Evolutionary conservation across 2,888 invertebrate species (phyloP).

Genomic region (Aporophyla nigra): DNA sequence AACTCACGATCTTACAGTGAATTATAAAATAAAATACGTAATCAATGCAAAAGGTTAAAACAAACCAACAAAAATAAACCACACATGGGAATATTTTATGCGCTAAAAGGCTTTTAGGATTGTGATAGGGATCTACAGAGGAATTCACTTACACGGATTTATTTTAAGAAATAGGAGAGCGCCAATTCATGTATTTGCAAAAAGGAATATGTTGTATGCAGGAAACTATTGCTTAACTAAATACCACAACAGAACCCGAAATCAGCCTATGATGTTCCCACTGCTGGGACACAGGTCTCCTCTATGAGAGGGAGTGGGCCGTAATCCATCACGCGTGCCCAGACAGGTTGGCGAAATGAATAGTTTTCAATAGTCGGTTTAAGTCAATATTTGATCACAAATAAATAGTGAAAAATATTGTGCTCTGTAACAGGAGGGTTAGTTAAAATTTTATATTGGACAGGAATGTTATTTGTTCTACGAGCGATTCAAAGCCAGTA

Average conservation of each 20-base stretch:
- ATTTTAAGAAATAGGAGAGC: slow-evolving; percentile 71
- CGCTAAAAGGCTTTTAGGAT: slow-evolving; percentile 76
- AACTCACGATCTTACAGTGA: slow-evolving; percentile 61
- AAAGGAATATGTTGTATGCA: slow-evolving; percentile 12
- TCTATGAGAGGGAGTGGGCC: too few relatives aligned
- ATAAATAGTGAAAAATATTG: background rate
- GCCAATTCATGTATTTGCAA: slow-evolving; percentile 32
- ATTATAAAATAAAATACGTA: slow-evolving; percentile 75
- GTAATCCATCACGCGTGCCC: too few relatives aligned
- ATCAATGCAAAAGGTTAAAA: slow-evolving; percentile 75
- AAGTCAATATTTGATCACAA: background rate
- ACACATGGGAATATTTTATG: slow-evolving; percentile 79
- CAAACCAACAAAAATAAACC: slow-evolving; percentile 75
- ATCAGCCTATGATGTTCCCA: too few relatives aligned
- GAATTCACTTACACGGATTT: slow-evolving; percentile 78
- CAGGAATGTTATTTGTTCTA: slow-evolving; percentile 21
- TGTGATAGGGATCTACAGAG: slow-evolving; percentile 74
- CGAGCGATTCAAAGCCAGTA: slow-evolving; percentile 38
- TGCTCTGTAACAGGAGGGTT: background rate
- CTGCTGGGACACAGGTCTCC: too few relatives aligned
- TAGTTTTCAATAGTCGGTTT: too few relatives aligned
- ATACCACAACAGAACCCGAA: background rate
- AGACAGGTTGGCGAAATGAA: too few relatives aligned
- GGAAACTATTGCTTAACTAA: slow-evolving; percentile 15
- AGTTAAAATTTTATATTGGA: slow-evolving; percentile 26